Base-by-base conservation (phyloP, 2,888 invertebrate species). In the Drosophila mimetica region DNA sequence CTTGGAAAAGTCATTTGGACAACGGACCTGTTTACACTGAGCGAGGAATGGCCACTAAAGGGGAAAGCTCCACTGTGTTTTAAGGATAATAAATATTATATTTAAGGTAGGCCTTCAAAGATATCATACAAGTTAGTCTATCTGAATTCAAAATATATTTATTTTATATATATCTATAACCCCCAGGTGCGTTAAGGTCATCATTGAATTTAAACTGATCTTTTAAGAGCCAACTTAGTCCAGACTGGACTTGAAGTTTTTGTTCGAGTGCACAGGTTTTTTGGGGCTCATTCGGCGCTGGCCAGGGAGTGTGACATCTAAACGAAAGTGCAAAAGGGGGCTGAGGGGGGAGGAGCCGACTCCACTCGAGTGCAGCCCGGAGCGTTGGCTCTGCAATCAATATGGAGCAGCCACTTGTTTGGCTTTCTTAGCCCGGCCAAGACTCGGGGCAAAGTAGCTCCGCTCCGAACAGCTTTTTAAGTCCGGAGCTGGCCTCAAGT, bases 371-470 rank as follows among this genome's bases (percentile, higher is more conserved):
- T 25, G 60, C 70, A 47, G 60, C 64, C 53, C 34, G 54, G 32
- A 52, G 66, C 53, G 25, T 28, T 65, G 61, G 78, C 69, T 59
- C 42, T 48, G 80, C 84, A 81, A 86, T 82, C 81, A 82, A 82
- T 84, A 83, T 71, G 75, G 59, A 60, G 54, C 71, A 60, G 71
- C 71, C 80, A 86, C 80, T 86, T 80, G 86, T 80, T 80, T 86
- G 83, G 77, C 80, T 86, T 86, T 71, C 69, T 71, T 57, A 25
- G 65, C 42, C 52, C 64, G 57, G 64, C 53, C 51, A 42, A 60
- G 74, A 69, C 83, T 86, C 74, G 74, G 53, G 74, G 61, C 83
- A 76, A 79, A 81, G 86, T 74, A 81, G 82, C 86, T 76, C 63
- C 39, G 37, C 13, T 11, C 28, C 44, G 39, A 41, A 32, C 48